A percentile compares a stretch with the other conserved stretches of the same genome.
Evolutionary conservation across 2,113 vertebrate species (phyloP).

Genomic region (Phalacrocorax aristotelis): DNA sequence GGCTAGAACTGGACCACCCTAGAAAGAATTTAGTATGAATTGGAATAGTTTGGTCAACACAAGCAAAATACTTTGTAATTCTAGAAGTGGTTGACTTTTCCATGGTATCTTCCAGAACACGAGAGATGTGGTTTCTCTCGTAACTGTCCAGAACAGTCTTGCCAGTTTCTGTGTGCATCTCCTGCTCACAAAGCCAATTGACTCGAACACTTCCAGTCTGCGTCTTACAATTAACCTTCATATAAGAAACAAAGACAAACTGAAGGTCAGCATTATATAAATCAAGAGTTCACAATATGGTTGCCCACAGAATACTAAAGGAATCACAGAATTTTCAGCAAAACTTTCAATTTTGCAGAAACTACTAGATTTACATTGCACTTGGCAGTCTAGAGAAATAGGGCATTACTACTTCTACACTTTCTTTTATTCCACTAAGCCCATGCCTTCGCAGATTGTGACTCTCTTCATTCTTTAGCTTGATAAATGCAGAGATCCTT

Average conservation of each 20-base stretch:
- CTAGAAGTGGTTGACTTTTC: background rate
- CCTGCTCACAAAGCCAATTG: background rate
- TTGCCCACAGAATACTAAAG: background rate
- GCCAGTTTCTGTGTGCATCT: background rate
- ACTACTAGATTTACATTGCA: background rate
- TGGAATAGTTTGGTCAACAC: background rate
- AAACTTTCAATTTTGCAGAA: background rate
- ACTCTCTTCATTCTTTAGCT: background rate
- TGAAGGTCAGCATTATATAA: background rate
- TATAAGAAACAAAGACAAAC: background rate
- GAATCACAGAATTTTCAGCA: background rate
- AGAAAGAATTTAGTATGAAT: background rate
- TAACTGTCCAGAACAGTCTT: background rate
- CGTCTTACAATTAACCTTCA: background rate
- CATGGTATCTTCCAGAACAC: background rate
- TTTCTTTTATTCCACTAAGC: background rate
- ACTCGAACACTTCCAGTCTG: background rate
- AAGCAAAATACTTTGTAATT: background rate
- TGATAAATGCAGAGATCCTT: background rate
- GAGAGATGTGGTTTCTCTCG: background rate
- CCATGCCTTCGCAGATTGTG: background rate
- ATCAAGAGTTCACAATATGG: background rate
- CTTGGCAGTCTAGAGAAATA: background rate
- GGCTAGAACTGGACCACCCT: background rate
- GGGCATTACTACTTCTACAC: background rate